phyloP scores from a whole-genome alignment of 2,797 vertebrate species.

The Eleutherodactylus coqui region DNA sequence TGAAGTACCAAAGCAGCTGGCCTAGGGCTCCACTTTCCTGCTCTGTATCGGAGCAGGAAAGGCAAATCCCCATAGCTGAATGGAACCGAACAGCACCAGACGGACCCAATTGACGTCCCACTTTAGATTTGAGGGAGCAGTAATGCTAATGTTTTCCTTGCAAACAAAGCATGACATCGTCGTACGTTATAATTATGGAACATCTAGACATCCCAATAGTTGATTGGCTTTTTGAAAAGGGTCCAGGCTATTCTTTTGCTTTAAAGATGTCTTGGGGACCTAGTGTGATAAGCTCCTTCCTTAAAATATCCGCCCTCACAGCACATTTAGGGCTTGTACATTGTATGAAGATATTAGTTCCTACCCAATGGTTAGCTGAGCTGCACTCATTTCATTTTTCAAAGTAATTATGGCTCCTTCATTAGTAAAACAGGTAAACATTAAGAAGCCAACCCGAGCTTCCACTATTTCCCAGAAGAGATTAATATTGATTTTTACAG shows the following conservation, averaged over 20 bases:
- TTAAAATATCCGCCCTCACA: background rate
- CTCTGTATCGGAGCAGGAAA: no score
- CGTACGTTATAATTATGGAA: background rate
- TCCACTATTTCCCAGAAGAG: constrained; percentile 28
- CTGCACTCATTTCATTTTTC: constrained; percentile 27
- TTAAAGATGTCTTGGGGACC: background rate
- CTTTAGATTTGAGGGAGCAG: background rate
- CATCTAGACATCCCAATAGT: background rate
- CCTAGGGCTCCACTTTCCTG: no score
- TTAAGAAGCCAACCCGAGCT: constrained; percentile 1
- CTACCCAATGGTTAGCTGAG: background rate
- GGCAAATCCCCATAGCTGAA: no score
- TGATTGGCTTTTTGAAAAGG: background rate
- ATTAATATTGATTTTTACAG: constrained; percentile 34
- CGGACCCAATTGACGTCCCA: no score
- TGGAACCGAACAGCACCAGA: no score
- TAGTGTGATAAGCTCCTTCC: background rate
- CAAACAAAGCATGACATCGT: no score
- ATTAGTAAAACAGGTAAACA: constrained; percentile 44
- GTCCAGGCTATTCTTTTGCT: background rate
- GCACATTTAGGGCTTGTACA: background rate
- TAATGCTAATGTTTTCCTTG: no score
- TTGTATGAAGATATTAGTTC: constrained; percentile 10
- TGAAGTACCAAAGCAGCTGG: background rate
- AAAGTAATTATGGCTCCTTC: constrained; percentile 42